Evolutionary conservation across 2,888 invertebrate genomes (phyloP).

Genomic region (Limenitis arthemis): DNA sequence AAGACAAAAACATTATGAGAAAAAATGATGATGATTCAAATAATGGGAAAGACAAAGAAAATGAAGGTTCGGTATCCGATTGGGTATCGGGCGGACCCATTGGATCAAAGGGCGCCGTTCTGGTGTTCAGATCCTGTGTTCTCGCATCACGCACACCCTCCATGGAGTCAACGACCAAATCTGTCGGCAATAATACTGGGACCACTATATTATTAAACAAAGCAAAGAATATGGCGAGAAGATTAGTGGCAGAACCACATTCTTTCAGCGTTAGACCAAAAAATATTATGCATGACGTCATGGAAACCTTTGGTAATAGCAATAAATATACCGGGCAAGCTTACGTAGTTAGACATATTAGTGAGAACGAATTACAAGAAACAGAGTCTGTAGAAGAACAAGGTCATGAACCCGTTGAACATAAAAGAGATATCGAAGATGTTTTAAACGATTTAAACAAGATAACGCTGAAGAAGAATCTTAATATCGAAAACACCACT

Average conservation of each 20-base stretch:
- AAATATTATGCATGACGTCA: conserved; percentile 64
- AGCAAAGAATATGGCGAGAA: conserved; percentile 61
- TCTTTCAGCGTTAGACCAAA: conserved; percentile 54
- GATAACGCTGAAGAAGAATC: conserved; percentile 60
- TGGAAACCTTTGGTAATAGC: conserved; percentile 59
- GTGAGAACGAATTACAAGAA: conserved; percentile 46
- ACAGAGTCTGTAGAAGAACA: conserved; percentile 44
- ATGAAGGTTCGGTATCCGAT: conserved; percentile 50
- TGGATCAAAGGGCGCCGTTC: conserved; percentile 75
- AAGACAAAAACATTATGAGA: conserved; percentile 53
- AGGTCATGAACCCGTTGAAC: conserved; percentile 45
- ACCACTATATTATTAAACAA: conserved; percentile 58
- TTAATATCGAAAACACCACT: conserved; percentile 62
- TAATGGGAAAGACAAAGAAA: conserved; percentile 38
- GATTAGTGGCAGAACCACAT: conserved; percentile 58
- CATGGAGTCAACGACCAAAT: conserved; percentile 60
- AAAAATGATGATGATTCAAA: conserved; percentile 53
- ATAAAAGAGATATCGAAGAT: conserved; percentile 59
- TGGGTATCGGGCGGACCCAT: conserved; percentile 74
- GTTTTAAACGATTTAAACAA: conserved; percentile 62
- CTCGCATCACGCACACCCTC: conserved; percentile 63
- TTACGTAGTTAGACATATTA: conserved; percentile 55
- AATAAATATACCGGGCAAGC: conserved; percentile 46
- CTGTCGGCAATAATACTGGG: conserved; percentile 55
- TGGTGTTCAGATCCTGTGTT: conserved; percentile 78